Conservation (phyloP, 1,140 invertebrate genomes). For the Bathynomus jamesi region DNA sequence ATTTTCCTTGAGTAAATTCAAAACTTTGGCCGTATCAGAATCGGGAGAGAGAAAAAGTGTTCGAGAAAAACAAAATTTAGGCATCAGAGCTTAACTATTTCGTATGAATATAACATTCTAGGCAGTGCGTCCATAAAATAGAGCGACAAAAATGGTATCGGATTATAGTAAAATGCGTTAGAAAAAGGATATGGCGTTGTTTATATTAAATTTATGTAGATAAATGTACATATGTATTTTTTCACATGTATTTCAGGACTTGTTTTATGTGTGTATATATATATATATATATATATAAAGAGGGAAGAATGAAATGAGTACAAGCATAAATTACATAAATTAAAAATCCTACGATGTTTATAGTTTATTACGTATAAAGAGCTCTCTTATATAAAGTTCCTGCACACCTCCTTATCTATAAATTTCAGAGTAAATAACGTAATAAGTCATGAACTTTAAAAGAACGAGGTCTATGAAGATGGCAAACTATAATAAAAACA, state of each 20-base stretch:
- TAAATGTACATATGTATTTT: neutral
- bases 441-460: no score
- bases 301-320: no score
- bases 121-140: neutral
- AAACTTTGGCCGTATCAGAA: neutral
- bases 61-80: neutral
- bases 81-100: constrained; percentile 1
- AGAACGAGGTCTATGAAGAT: no score
- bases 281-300: neutral
- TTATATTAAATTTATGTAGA: constrained; percentile 1
- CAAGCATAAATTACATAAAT: no score
- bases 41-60: neutral
- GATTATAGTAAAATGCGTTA: neutral
- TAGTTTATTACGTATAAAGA: no score
- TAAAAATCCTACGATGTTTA: no score
- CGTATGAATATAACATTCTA: neutral
- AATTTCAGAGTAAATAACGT: no score
- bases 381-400: no score
- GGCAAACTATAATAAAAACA: no score
- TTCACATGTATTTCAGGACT: neutral
- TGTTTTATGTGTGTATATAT: neutral
- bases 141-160: neutral
- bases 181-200: neutral
- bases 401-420: no score
- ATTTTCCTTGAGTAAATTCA: constrained; percentile 1